These are phyloP conservation scores for Tetropium fuscum DNA, from an alignment of 2,888 invertebrate genomes.

Conservation along the genomic window DNA sequence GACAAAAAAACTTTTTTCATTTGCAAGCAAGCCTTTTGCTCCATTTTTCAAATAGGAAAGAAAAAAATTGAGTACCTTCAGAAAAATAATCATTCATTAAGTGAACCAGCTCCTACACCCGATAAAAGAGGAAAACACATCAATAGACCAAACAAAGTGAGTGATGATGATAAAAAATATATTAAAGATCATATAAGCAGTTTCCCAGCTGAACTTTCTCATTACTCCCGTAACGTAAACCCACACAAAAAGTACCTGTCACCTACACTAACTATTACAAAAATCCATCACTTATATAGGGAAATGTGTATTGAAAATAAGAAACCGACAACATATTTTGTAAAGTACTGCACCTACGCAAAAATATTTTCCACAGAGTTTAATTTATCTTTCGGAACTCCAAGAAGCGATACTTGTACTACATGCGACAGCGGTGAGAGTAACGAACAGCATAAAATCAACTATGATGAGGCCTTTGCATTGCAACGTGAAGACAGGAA, in stretches of 20 bases:
- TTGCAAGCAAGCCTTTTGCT: conserved; percentile 23
- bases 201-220: conserved; percentile 21
- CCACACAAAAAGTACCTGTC: conserved; percentile 13
- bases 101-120: conserved; percentile 7
- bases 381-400: conserved; percentile 13
- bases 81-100: background rate
- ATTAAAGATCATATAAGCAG: conserved; percentile 23
- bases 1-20: conserved; percentile 15
- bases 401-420: conserved; percentile 11
- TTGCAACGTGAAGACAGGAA: conserved; percentile 26
- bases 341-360: conserved; percentile 20
- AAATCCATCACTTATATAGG: conserved; percentile 16
- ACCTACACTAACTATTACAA: conserved; percentile 14
- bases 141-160: conserved; percentile 13
- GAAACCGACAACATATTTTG: conserved; percentile 21
- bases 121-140: conserved; percentile 11
- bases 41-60: conserved; percentile 24
- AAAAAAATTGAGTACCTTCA: conserved; percentile 18
- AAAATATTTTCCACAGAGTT: conserved; percentile 21
- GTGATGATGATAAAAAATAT: conserved; percentile 20
- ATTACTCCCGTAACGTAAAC: conserved; percentile 17
- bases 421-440: conserved; percentile 12
- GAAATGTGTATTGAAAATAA: conserved; percentile 17
- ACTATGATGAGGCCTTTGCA: conserved; percentile 26
- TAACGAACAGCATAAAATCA: conserved; percentile 26